phyloP scores from a whole-genome alignment of 2,797 vertebrate species.

The Anableps anableps region DNA sequence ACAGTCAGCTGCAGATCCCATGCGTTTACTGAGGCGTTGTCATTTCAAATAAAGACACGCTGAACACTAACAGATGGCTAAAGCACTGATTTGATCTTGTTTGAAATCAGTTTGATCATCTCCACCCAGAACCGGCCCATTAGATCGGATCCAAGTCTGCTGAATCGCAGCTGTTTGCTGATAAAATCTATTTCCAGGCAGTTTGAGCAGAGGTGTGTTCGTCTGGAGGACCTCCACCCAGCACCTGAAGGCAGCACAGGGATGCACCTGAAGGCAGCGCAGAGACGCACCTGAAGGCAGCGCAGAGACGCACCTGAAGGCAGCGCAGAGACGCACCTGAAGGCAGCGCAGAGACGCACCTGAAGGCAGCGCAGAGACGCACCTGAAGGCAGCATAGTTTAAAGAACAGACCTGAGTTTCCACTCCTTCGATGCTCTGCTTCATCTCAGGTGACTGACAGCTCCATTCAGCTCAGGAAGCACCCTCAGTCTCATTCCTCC shows the following conservation, averaged over 20 bases:
- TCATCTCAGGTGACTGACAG: conserved; percentile 63
- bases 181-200: no score
- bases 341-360: not conserved
- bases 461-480: conserved; percentile 61
- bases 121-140: no score
- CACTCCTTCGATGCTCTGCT: conserved; percentile 39
- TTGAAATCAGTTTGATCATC: no score
- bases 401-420: conserved; percentile 29
- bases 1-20: no score
- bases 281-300: not conserved
- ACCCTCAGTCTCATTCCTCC: conserved; percentile 11
- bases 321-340: no score
- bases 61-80: no score
- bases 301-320: not conserved
- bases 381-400: conserved; percentile 16
- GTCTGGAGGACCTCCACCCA: not conserved
- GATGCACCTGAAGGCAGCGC: not conserved
- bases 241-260: not conserved
- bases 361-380: no score
- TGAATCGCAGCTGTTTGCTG: no score
- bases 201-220: no score
- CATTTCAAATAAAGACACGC: no score
- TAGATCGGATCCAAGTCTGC: no score
- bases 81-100: no score
- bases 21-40: not conserved